Evolutionary conservation across 1,140 invertebrate genomes (phyloP).

Genomic region (Hyles vespertilio): DNA sequence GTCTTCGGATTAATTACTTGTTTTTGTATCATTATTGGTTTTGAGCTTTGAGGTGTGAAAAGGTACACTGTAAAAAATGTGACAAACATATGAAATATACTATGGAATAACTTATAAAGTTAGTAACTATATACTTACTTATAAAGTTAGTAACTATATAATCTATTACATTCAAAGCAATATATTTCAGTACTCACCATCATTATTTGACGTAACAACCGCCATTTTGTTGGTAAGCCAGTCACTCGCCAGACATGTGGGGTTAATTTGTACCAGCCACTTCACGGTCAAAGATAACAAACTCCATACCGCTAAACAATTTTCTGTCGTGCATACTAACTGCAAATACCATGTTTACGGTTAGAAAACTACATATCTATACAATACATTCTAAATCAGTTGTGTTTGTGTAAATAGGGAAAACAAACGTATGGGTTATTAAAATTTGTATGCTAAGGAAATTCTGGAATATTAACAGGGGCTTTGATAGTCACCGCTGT

Average conservation of each 20-base stretch:
- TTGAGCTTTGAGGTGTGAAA: conserved; percentile 53
- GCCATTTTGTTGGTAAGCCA: conserved; percentile 65
- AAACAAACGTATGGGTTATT: too few species aligned
- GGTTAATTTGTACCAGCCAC: conserved; percentile 58
- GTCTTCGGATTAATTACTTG: conserved; percentile 30
- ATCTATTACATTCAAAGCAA: too few species aligned
- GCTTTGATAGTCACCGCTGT: too few species aligned
- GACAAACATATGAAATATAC: too few species aligned
- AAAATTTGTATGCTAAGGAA: too few species aligned
- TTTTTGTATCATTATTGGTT: conserved; percentile 42
- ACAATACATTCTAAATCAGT: too few species aligned
- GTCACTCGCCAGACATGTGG: conserved; percentile 54
- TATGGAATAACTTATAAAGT: too few species aligned
- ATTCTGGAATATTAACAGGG: too few species aligned
- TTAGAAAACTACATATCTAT: too few species aligned
- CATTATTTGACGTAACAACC: conserved; percentile 58
- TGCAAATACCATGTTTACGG: conserved; percentile 13
- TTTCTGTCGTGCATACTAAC: conserved; percentile 66
- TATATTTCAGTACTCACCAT: conserved; percentile 39
- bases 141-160: too few species aligned
- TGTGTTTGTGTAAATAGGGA: too few species aligned
- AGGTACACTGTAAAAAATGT: conserved; percentile 51
- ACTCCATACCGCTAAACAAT: conserved; percentile 67
- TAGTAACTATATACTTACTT: too few species aligned
- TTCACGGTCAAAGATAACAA: conserved; percentile 60